Base-by-base conservation (phyloP, 1,140 invertebrate genomes). In the Papilio xuthus region DNA sequence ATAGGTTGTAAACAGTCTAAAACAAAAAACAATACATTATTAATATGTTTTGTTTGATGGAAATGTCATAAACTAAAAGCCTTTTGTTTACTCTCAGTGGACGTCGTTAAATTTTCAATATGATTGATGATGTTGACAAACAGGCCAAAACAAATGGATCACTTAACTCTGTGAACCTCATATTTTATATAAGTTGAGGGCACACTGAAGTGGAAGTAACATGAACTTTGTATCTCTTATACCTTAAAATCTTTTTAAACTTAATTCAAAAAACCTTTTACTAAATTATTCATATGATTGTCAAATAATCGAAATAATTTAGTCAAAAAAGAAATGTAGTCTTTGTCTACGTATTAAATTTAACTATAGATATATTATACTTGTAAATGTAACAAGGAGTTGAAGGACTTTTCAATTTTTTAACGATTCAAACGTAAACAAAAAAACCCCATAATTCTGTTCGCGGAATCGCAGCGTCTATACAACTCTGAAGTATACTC, bases 21-120 rank as follows among this genome's bases (percentile, higher is more conserved):
- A n/a, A n/a, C n/a, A n/a, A 23, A 60, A 23, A 60, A 28, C 20
- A 63, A 63, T 28, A 63, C 60, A 63, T 28, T 67, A 13, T 15
- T 32, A 4, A 67, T 28, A 18, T 32, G 26, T 67, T 32, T 67
- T 18, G 60, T 67, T 67, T 67, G 60, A 67, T 32, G 20, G 13
- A 18, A 15, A 67, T 7, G 26, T 26, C 20, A 26, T 28, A 67
- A 13, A 67, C 60, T 67, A 28, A 67, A 28, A 67, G 60, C 60
- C 26, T 67, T 67, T 28, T 67, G 26, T 67, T 67, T 28, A 28
- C 60, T 67, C 26, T 67, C 4, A 56, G 1, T 67, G 60, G 60
- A 67, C 60, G 18, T 28, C 60, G 60, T 67, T 67, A 28, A 67
- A 32, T 67, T 67, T 67, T 67, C 26, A 67, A 63, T 67, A 67